phyloP scores from a whole-genome alignment of 1,140 invertebrate genomes.

The Ephestia elutella region DNA sequence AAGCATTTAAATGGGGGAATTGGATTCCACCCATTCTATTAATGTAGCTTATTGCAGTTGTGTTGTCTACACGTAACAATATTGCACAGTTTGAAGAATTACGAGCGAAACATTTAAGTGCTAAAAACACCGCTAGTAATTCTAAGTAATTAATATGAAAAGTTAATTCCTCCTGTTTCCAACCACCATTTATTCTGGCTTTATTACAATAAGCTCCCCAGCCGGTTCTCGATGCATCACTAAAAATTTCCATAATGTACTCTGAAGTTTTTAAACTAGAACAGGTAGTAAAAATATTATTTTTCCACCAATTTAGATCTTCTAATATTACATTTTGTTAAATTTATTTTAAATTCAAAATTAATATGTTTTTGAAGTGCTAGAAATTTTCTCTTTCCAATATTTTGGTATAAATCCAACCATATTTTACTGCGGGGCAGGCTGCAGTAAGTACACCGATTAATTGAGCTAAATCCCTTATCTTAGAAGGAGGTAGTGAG shows the following conservation, averaged over 20 bases:
- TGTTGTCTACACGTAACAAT: conserved; percentile 48
- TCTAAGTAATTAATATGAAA: conserved; percentile 54
- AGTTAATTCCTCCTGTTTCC: conserved; percentile 25
- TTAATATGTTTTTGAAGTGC: conserved; percentile 5
- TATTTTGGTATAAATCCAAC: conserved; percentile 4
- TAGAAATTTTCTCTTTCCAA: conserved; percentile 16
- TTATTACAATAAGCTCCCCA: conserved; percentile 41
- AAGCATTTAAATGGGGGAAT: conserved; percentile 32
- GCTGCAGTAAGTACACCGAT: conserved; percentile 13
- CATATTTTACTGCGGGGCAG: conserved; percentile 17
- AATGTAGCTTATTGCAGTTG: conserved; percentile 50
- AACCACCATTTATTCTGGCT: conserved; percentile 26
- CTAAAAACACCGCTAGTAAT: conserved; percentile 38
- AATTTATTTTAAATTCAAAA: conserved; percentile 17
- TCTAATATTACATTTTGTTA: conserved; percentile 7
- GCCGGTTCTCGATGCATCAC: conserved; percentile 45
- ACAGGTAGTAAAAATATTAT: conserved; percentile 24
- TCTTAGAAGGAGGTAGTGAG: conserved; percentile 12
- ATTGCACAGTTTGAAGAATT: conserved; percentile 33
- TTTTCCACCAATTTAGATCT: conserved; percentile 39
- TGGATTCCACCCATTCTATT: conserved; percentile 44
- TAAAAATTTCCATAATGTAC: conserved; percentile 44
- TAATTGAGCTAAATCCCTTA: conserved; percentile 19
- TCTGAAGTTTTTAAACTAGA: conserved; percentile 12
- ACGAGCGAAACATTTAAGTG: conserved; percentile 41